phyloP scores from a whole-genome alignment of 2,797 vertebrate species.

The Enteromius afrohamiltoni region DNA sequence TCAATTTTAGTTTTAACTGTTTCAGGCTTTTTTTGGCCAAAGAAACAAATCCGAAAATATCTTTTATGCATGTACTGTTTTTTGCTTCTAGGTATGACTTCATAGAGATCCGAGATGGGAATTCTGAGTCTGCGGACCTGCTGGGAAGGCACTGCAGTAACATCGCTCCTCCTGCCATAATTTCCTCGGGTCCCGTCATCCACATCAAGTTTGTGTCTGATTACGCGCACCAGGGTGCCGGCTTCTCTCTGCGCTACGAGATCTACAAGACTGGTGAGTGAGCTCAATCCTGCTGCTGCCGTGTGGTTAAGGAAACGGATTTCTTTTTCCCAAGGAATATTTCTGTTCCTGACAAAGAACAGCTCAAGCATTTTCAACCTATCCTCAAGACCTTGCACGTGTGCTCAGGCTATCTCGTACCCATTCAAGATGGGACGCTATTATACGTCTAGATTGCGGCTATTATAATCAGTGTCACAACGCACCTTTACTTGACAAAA shows the following conservation, averaged over 20 bases:
- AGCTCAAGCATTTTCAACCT: neutral
- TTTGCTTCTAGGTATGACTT: slow-evolving; percentile 88
- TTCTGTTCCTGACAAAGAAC: neutral
- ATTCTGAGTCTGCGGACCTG: slow-evolving; percentile 86
- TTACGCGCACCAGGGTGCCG: slow-evolving; percentile 94
- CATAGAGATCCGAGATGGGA: slow-evolving; percentile 95
- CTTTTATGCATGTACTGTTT: neutral
- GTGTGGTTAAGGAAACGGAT: neutral
- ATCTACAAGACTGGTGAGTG: slow-evolving; percentile 96
- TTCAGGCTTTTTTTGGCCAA: neutral
- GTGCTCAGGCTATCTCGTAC: neutral
- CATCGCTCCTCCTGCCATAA: slow-evolving; percentile 95
- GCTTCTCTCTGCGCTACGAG: slow-evolving; percentile 98
- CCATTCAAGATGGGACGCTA: neutral
- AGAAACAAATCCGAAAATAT: neutral
- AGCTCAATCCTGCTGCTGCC: neutral
- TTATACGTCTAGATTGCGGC: neutral
- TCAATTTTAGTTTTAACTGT: neutral
- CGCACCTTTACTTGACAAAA: neutral
- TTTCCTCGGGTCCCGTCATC: slow-evolving; percentile 89
- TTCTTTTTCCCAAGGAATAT: neutral
- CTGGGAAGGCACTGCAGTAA: slow-evolving; percentile 97
- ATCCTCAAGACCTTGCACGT: neutral
- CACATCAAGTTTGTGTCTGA: slow-evolving; percentile 95
- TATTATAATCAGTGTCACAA: neutral